Percentiles rank a stretch among this genome's conserved stretches.
phyloP scores from a whole-genome alignment of 2,797 vertebrate species.

The Sebastes itinus region DNA sequence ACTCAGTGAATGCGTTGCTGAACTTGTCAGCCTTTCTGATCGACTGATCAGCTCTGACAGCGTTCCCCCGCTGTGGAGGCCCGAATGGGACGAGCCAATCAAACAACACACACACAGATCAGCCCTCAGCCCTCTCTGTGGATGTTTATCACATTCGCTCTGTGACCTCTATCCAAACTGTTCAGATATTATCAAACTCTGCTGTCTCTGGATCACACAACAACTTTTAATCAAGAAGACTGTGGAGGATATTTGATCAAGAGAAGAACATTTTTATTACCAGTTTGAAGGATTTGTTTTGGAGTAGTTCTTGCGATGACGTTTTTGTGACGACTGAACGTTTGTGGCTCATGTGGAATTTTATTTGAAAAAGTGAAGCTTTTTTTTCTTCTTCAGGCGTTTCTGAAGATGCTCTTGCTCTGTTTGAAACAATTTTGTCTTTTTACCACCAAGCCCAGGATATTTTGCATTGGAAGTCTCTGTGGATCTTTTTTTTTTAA shows the following conservation, averaged over 20 bases:
- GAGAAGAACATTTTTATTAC: not conserved
- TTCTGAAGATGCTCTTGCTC: not conserved
- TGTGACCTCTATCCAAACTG: conserved; percentile 23
- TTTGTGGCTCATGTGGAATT: not conserved
- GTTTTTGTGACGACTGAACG: not conserved
- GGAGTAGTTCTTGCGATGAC: too few relatives aligned
- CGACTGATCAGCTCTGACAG: conserved; percentile 84
- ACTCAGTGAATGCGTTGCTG: conserved; percentile 57
- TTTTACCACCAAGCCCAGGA: not conserved
- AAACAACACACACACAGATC: conserved; percentile 15
- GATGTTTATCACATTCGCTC: conserved; percentile 10
- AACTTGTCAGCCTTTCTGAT: conserved; percentile 80
- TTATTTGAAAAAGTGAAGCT: not conserved
- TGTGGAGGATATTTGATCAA: not conserved
- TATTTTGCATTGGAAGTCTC: not conserved
- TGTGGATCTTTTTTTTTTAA: not conserved
- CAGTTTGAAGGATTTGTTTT: not conserved
- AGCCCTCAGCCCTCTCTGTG: not conserved
- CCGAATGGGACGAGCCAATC: conserved; percentile 44
- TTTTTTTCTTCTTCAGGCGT: not conserved
- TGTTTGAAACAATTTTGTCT: not conserved
- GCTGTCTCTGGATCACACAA: not conserved
- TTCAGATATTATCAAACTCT: not conserved
- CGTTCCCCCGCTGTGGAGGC: conserved; percentile 24
- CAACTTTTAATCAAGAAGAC: not conserved